Evolutionary conservation across 1,140 invertebrate genomes (phyloP).

Genomic region (Drosophila asahinai): DNA sequence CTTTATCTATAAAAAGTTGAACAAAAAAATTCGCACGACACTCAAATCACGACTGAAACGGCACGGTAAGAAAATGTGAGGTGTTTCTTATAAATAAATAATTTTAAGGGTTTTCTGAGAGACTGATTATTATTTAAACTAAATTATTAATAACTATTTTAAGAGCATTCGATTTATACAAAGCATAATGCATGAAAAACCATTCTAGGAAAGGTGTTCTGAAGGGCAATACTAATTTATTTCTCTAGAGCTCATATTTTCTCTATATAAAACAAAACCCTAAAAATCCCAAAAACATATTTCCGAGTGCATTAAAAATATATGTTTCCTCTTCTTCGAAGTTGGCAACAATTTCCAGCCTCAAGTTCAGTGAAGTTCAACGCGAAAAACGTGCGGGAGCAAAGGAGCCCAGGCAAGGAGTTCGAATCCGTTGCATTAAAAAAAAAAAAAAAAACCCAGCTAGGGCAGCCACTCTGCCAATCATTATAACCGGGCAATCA

Average conservation of each 20-base stretch:
- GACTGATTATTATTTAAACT: too few relatives aligned
- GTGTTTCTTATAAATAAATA: background rate
- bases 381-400: constrained; percentile 82
- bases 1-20: constrained; percentile 59
- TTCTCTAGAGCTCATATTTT: background rate
- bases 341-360: constrained; percentile 63
- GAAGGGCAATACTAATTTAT: background rate
- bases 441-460: constrained; percentile 22
- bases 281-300: background rate
- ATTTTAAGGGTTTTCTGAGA: background rate
- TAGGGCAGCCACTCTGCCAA: constrained; percentile 29
- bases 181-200: too few relatives aligned
- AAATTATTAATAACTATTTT: background rate
- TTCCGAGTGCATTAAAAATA: constrained; percentile 26
- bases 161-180: too few relatives aligned
- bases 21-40: constrained; percentile 78
- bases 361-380: constrained; percentile 82
- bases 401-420: constrained; percentile 48
- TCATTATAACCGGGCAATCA: constrained; percentile 79
- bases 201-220: too few relatives aligned
- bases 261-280: background rate
- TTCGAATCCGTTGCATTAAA: constrained; percentile 13
- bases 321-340: constrained; percentile 27
- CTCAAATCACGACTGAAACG: constrained; percentile 76
- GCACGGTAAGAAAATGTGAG: background rate